Evolutionary conservation across 2,888 invertebrate genomes (phyloP).

Genomic region (Patella ulyssiponensis): DNA sequence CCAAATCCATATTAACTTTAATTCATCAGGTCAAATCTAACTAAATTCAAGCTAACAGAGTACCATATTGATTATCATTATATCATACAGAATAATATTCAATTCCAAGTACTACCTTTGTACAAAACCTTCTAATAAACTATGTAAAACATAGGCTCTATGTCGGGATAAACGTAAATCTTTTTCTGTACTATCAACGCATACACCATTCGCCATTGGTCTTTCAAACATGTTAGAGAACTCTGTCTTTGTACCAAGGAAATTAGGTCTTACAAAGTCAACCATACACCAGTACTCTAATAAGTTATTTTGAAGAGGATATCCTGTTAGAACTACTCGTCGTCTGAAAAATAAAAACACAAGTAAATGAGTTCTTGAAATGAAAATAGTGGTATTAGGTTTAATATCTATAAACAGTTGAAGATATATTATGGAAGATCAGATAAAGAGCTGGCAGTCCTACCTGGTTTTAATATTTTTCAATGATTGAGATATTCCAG

Average conservation of each 20-base stretch:
- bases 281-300: constrained; percentile 96
- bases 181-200: constrained; percentile 94
- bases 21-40: no score
- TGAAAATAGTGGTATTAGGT: neutral
- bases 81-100: no score
- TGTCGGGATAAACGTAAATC: constrained; percentile 95
- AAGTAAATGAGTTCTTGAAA: no score
- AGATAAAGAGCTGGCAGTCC: constrained; percentile 14
- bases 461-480: constrained; percentile 89
- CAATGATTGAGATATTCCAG: constrained; percentile 94
- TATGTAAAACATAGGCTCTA: constrained; percentile 95
- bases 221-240: constrained; percentile 99
- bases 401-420: neutral
- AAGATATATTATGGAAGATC: neutral
- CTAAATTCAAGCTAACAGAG: no score
- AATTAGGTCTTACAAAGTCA: constrained; percentile 97
- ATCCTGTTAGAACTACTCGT: constrained; percentile 95
- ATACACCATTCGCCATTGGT: constrained; percentile 98
- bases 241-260: constrained; percentile 95
- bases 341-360: constrained; percentile 75
- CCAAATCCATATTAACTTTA: no score
- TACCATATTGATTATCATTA: no score
- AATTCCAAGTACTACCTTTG: constrained; percentile 75
- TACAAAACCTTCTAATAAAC: constrained; percentile 94
- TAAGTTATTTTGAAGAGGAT: constrained; percentile 97